phyloP scores from a whole-genome alignment of 2,113 vertebrate species.

The Eupsittula cactorum region DNA sequence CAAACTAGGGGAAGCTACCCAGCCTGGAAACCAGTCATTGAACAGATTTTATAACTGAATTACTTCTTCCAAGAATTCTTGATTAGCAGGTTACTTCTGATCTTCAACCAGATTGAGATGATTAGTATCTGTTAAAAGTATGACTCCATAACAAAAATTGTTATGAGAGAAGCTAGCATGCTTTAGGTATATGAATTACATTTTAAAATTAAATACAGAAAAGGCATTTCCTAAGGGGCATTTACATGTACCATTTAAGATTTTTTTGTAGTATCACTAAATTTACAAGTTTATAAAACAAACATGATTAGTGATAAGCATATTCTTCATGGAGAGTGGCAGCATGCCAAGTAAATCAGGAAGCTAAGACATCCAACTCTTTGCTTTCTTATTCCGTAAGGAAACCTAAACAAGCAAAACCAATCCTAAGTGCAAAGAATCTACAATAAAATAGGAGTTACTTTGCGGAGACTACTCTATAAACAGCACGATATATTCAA shows the following conservation, averaged over 20 bases:
- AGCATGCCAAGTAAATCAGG: not conserved
- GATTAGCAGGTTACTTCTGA: not conserved
- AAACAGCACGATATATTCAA: not conserved
- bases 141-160: not conserved
- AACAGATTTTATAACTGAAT: not conserved
- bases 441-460: not conserved
- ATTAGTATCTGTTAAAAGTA: not conserved
- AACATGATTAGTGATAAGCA: not conserved
- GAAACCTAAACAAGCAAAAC: not conserved
- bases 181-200: not conserved
- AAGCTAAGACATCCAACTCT: not conserved
- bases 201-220: not conserved
- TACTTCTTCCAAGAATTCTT: not conserved
- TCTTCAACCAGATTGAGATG: not conserved
- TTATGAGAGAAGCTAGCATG: not conserved
- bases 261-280: not conserved
- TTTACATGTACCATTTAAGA: not conserved
- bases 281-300: not conserved
- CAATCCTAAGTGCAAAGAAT: not conserved
- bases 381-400: not conserved
- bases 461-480: not conserved
- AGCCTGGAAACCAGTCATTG: not conserved
- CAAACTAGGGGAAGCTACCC: not conserved
- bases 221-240: not conserved
- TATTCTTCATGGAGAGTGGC: not conserved